A percentile compares a stretch with the other conserved stretches of the same genome.
phyloP scores from a whole-genome alignment of 2,888 invertebrate species.

The Nebria brevicollis region DNA sequence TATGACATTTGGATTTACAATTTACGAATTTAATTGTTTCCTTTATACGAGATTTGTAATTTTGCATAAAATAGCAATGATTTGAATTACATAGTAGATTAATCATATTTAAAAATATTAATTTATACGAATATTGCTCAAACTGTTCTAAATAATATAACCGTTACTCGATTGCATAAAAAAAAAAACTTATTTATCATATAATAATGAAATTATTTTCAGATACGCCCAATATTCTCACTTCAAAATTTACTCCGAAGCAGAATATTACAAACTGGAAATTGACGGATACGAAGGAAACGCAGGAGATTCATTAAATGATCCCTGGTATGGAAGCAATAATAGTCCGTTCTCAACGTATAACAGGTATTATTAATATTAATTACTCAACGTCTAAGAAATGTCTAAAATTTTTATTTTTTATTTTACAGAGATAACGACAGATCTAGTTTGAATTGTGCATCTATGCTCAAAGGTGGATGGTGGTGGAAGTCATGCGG shows the following conservation, averaged over 20 bases:
- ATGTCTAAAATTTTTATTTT: background rate
- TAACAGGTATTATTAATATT: conserved; percentile 74
- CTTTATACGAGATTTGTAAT: too few species aligned
- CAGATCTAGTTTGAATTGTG: conserved; percentile 89
- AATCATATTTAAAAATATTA: too few species aligned
- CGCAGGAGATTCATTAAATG: conserved; percentile 90
- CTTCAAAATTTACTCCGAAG: conserved; percentile 92
- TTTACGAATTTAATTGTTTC: too few species aligned
- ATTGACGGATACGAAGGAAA: conserved; percentile 93
- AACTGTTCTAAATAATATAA: too few species aligned
- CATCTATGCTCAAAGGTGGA: conserved; percentile 92
- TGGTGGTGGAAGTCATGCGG: conserved; percentile 98
- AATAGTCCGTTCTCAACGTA: conserved; percentile 94
- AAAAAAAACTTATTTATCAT: too few species aligned
- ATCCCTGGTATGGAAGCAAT: conserved; percentile 94
- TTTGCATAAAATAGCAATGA: too few species aligned
- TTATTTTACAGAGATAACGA: conserved; percentile 82
- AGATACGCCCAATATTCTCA: conserved; percentile 92
- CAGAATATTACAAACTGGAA: conserved; percentile 90
- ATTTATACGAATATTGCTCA: too few species aligned
- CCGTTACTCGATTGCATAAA: too few species aligned
- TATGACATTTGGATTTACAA: too few species aligned
- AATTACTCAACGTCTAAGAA: too few species aligned
- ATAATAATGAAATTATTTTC: conserved; percentile 48
- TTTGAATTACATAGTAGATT: too few species aligned